Percentiles rank a stretch among this genome's conserved stretches.
These are phyloP conservation scores for Chrysogorgia sp. DNA, from an alignment of 92 coral and sea anemone genomes.

Conservation along the genomic window DNA sequence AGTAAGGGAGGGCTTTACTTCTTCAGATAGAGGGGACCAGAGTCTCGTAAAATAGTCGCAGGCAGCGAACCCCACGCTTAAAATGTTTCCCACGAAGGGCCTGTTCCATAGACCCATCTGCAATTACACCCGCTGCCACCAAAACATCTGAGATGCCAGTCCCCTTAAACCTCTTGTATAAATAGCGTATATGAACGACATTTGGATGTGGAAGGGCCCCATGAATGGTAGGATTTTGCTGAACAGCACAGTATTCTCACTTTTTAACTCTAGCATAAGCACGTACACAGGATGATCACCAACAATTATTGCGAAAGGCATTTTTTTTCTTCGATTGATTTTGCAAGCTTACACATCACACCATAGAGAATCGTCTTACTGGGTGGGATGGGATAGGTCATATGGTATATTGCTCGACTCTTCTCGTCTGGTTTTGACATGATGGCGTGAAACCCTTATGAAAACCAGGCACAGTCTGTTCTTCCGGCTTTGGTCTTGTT, in stretches of 20 bases:
- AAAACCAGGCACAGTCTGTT: conserved; percentile 18
- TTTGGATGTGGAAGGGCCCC: too few species aligned
- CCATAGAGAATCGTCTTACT: conserved; percentile 17
- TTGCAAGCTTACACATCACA: conserved; percentile 10
- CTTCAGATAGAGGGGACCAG: conserved; percentile 10
- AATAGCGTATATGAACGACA: too few species aligned
- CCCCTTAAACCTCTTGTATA: conserved; percentile 26
- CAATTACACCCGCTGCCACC: too few species aligned
- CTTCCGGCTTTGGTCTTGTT: not conserved
- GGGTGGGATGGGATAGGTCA: conserved; percentile 24
- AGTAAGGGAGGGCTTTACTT: too few species aligned
- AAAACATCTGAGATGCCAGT: not conserved
- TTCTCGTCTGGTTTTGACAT: conserved; percentile 3
- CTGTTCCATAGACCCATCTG: conserved; percentile 27
- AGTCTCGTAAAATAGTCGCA: conserved; percentile 22
- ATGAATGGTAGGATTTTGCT: too few species aligned
- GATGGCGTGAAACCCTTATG: conserved; percentile 17
- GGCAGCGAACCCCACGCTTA: conserved; percentile 27
- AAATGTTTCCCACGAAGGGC: conserved; percentile 27
- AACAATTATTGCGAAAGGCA: conserved; percentile 29
- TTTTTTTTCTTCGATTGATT: conserved; percentile 4
- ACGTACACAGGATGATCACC: conserved; percentile 26
- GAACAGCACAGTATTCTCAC: too few species aligned
- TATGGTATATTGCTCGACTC: too few species aligned
- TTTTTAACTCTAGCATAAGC: too few species aligned